phyloP scores from a whole-genome alignment of 2,888 invertebrate genomes.

The Linnaemya vulpina region DNA sequence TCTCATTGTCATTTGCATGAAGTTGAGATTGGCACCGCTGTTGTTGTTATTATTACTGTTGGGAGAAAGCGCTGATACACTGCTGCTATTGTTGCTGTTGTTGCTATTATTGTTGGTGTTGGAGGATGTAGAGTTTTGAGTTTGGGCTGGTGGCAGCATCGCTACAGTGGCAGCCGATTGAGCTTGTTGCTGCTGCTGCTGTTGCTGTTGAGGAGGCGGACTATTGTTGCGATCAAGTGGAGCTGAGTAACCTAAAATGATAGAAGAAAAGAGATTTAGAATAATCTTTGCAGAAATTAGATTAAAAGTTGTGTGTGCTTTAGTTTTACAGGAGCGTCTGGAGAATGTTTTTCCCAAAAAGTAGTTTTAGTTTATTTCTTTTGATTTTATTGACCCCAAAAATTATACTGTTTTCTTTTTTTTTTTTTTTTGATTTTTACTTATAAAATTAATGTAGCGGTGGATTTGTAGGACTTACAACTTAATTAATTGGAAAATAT shows the following conservation, averaged over 20 bases:
- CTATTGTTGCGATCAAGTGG: constrained; percentile 81
- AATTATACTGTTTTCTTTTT: no score
- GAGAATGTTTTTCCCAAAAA: no score
- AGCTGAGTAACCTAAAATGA: constrained; percentile 78
- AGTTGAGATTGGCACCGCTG: constrained; percentile 79
- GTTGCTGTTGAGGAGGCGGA: constrained; percentile 81
- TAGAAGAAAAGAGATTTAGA: constrained; percentile 12
- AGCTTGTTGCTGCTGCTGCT: constrained; percentile 78
- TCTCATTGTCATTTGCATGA: constrained; percentile 81
- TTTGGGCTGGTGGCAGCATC: constrained; percentile 76
- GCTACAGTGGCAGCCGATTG: constrained; percentile 70
- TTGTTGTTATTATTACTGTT: constrained; percentile 78
- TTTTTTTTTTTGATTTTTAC: no score
- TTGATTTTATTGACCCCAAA: no score
- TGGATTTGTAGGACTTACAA: no score
- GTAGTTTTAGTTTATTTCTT: no score
- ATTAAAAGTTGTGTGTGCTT: no score
- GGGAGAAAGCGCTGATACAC: constrained; percentile 77
- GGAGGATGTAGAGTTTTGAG: constrained; percentile 79
- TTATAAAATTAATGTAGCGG: no score
- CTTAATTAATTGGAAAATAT: no score
- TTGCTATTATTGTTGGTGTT: constrained; percentile 62
- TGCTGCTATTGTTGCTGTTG: constrained; percentile 67
- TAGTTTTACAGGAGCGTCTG: no score
- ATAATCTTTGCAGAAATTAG: not conserved